These are phyloP conservation scores for Cricetomys ansorgei DNA, from an alignment of 2,113 vertebrate genomes.

Conservation along the genomic window DNA sequence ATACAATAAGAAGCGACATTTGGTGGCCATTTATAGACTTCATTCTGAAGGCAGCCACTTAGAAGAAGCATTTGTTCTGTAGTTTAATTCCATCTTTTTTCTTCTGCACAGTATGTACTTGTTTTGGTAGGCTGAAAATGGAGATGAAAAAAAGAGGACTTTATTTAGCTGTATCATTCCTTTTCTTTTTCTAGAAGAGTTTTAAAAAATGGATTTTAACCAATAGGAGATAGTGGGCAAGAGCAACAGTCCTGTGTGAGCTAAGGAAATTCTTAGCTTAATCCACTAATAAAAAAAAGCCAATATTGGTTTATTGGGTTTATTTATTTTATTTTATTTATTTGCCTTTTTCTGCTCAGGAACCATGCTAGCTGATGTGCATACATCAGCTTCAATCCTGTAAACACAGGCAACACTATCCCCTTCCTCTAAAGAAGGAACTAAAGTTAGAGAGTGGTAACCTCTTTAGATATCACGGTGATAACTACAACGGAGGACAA, in stretches of 20 bases:
- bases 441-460: neutral
- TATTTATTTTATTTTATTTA: too few species aligned
- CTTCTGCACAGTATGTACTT: slow-evolving; percentile 83
- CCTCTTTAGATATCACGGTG: neutral
- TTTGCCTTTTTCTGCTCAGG: slow-evolving; percentile 20
- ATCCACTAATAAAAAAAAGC: slow-evolving; percentile 55
- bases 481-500: neutral
- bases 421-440: neutral
- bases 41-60: slow-evolving; percentile 82
- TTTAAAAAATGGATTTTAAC: slow-evolving; percentile 76
- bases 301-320: slow-evolving; percentile 10
- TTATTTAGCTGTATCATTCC: slow-evolving; percentile 81
- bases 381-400: neutral
- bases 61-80: slow-evolving; percentile 81
- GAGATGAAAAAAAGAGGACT: slow-evolving; percentile 81
- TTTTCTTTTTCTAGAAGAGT: slow-evolving; percentile 70
- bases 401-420: neutral
- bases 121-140: slow-evolving; percentile 83
- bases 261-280: slow-evolving; percentile 16
- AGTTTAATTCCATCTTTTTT: slow-evolving; percentile 76
- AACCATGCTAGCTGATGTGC: slow-evolving; percentile 8
- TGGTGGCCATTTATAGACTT: slow-evolving; percentile 84
- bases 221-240: slow-evolving; percentile 49
- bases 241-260: slow-evolving; percentile 25
- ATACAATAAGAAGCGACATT: slow-evolving; percentile 80